Conservation (phyloP, 2,113 vertebrate genomes). For the Salvelinus alpinus region DNA sequence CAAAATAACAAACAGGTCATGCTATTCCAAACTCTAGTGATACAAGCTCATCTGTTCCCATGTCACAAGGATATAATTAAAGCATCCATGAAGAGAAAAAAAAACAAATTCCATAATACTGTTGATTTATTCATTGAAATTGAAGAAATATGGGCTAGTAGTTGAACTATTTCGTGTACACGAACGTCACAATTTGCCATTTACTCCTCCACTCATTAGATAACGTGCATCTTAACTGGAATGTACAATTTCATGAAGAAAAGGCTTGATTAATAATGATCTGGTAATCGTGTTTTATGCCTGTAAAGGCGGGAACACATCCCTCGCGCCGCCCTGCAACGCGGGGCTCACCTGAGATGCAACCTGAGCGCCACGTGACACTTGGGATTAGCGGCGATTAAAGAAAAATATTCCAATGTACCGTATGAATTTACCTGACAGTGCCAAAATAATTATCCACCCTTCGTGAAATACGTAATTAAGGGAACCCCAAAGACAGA, state of each 20-base stretch:
- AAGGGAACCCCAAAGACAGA: slow-evolving; percentile 39
- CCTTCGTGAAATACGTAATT: slow-evolving; percentile 48
- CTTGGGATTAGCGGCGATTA: slow-evolving; percentile 61
- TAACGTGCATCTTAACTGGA: slow-evolving; percentile 22
- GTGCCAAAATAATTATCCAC: slow-evolving; percentile 59
- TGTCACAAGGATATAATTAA: background rate
- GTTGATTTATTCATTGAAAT: background rate
- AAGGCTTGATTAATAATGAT: slow-evolving; percentile 48
- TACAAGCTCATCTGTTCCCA: background rate
- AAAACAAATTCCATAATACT: background rate
- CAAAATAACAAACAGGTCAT: background rate
- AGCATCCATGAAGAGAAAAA: background rate
- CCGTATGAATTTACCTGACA: slow-evolving; percentile 53
- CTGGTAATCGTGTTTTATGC: slow-evolving; percentile 63
- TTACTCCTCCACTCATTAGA: slow-evolving; percentile 23
- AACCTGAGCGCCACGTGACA: slow-evolving; percentile 48
- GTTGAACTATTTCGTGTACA: background rate
- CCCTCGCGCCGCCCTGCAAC: slow-evolving; percentile 36
- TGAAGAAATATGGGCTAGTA: background rate
- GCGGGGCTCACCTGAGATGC: slow-evolving; percentile 64
- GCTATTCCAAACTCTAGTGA: background rate
- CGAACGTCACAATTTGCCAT: background rate
- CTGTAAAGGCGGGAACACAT: slow-evolving; percentile 49
- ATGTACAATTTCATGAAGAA: slow-evolving; percentile 8
- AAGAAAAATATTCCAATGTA: slow-evolving; percentile 63